phyloP scores from a whole-genome alignment of 2,797 vertebrate genomes.

The Iguana delicatissima region DNA sequence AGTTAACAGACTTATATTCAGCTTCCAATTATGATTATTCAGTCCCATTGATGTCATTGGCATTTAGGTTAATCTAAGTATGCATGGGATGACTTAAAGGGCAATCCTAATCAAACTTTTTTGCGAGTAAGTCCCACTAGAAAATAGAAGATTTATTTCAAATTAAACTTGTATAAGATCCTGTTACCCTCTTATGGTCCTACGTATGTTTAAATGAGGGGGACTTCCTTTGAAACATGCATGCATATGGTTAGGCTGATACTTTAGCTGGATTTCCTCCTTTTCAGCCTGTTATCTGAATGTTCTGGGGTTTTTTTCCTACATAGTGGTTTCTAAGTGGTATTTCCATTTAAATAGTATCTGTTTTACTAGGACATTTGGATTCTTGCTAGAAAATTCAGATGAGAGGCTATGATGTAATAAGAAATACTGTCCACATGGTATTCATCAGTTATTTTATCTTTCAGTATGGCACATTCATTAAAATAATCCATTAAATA shows the following conservation, averaged over 20 bases:
- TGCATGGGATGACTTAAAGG: not conserved
- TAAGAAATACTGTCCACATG: constrained; percentile 40
- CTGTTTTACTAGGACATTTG: not conserved
- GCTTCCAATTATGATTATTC: constrained; percentile 16
- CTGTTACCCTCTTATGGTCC: not conserved
- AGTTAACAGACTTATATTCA: constrained; percentile 53
- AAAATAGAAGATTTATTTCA: not conserved
- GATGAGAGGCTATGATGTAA: not conserved
- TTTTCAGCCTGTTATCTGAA: constrained; percentile 9
- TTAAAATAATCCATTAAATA: constrained; percentile 29
- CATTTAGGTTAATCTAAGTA: not conserved
- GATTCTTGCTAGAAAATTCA: constrained; percentile 12
- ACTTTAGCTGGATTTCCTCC: not conserved
- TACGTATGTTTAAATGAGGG: not conserved
- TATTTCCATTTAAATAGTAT: not conserved
- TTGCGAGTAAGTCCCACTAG: not conserved
- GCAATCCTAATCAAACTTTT: not conserved
- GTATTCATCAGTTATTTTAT: constrained; percentile 51
- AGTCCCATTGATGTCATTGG: not conserved
- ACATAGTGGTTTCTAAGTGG: not conserved
- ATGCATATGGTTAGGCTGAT: not conserved
- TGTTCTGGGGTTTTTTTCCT: not conserved
- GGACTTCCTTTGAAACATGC: not conserved
- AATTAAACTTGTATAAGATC: not conserved
- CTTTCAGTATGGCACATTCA: constrained; percentile 24